Evolutionary conservation across 2,797 vertebrate species (phyloP).

Genomic region (Notamacropus eugenii): DNA sequence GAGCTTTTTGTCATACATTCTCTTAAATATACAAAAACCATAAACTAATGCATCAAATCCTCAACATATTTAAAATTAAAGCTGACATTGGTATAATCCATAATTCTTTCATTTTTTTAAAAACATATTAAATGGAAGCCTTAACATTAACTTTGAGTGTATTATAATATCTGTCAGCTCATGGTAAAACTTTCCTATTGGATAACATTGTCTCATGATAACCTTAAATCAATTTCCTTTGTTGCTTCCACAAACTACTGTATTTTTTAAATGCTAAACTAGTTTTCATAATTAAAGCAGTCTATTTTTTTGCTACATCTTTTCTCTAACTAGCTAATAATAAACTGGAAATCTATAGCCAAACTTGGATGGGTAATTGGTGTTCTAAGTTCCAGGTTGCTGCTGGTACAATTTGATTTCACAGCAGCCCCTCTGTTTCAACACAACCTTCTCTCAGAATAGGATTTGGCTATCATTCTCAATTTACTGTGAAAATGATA

Average conservation of each 20-base stretch:
- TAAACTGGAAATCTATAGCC: background rate
- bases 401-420: background rate
- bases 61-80: constrained; percentile 30
- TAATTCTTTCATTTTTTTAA: constrained; percentile 5
- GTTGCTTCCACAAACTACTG: constrained; percentile 22
- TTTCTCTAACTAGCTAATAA: constrained; percentile 30
- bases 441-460: background rate
- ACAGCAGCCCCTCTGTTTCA: background rate
- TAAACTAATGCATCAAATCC: constrained; percentile 6
- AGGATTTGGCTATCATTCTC: constrained; percentile 3
- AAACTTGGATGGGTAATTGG: background rate
- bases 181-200: constrained; percentile 22
- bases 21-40: background rate
- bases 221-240: background rate
- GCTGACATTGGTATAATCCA: constrained; percentile 15
- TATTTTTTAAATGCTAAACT: background rate
- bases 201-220: background rate
- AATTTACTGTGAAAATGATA: constrained; percentile 18
- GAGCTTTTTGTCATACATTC: background rate
- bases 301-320: background rate
- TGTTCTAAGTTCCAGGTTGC: background rate
- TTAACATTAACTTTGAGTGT: constrained; percentile 5
- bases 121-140: background rate
- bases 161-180: constrained; percentile 11
- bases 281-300: constrained; percentile 9